Evolutionary conservation across 2,797 vertebrate species (phyloP), one percentile per base, ranked within the genome.

Genomic region (Hirundo rustica): DNA sequence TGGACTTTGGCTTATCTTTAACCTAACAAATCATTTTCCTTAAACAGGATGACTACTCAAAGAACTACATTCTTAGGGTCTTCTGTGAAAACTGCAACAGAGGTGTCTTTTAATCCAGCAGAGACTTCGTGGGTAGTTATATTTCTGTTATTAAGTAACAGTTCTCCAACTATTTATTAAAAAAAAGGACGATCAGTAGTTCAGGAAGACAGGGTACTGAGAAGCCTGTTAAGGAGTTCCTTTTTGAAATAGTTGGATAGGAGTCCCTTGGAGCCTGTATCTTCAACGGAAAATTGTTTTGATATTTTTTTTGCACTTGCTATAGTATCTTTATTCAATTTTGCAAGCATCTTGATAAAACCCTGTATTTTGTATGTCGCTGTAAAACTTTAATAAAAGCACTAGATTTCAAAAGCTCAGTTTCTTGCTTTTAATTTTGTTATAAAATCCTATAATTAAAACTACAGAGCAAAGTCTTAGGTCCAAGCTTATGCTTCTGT

Each of bases 1-100:
- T 96, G 88, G 96, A 94, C 92, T 89, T 86, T 25, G 85, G 61
- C 80, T 97, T 96, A 13, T 67, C 82, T 93, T 85, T 91, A 96
- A 86, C 57, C 70, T 95, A 85, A 73, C 27, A 19, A 66, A 81
- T 65, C 1, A 32, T 72, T 78, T 76, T 86, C 60, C 18, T 60
- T 36, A 50, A 25, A 14, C 11, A 61, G n/a, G 30, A 29, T 48
- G 57, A 20, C 57, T 66, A 0, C 40, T 92, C 29, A n/a, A 44
- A 91, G 32, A 80, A 29, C 21, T 61, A 38, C 14, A 6, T 74
- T 67, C 44, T 40, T 57, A 40, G 5, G 0, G 16, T 61, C 57
- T 89, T 27, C 16, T 58, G 16, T 68, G 72, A 83, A 73, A 79
- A 48, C 30, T 60, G 34, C 32, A 61, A 58, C 40, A 23, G 3